These are phyloP conservation scores for Magallana gigas DNA, from an alignment of 1,140 invertebrate genomes.

Conservation along the genomic window DNA sequence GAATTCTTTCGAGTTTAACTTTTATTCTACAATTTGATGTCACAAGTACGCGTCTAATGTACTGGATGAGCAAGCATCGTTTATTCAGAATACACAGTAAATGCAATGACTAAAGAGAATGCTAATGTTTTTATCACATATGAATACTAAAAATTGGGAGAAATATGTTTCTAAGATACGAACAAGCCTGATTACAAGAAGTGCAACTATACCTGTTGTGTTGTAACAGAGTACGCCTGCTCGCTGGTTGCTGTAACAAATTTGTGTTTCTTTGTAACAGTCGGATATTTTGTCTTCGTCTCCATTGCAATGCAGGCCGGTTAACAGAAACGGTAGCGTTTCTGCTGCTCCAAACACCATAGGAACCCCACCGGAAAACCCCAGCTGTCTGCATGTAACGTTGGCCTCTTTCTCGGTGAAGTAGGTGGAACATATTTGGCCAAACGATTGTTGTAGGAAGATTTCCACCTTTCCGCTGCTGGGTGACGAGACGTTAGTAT, in stretches of 20 bases:
- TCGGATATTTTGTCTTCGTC: slow-evolving; percentile 32
- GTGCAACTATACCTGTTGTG: background rate
- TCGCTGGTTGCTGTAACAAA: slow-evolving; percentile 37
- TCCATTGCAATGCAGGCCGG: slow-evolving; percentile 38
- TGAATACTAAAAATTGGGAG: too few species aligned
- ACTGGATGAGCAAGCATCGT: too few species aligned
- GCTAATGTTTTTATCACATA: too few species aligned
- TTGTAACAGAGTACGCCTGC: slow-evolving; percentile 48
- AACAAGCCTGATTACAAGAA: too few species aligned
- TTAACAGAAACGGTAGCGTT: slow-evolving; percentile 41
- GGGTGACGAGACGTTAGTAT: background rate
- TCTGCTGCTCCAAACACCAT: slow-evolving; percentile 1
- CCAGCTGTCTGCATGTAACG: slow-evolving; percentile 63
- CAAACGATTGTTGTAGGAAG: slow-evolving; percentile 58
- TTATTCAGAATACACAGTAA: too few species aligned
- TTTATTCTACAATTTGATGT: background rate
- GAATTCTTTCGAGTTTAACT: background rate
- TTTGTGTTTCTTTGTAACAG: slow-evolving; percentile 1
- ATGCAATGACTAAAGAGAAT: too few species aligned
- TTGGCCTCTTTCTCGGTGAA: slow-evolving; percentile 65
- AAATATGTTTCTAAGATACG: too few species aligned
- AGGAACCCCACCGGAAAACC: slow-evolving; percentile 59
- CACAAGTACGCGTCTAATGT: too few species aligned
- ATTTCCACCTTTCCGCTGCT: background rate
- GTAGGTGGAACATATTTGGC: slow-evolving; percentile 65